Percentiles rank a stretch among this genome's conserved stretches.
phyloP scores from a whole-genome alignment of 2,113 vertebrate species.

The Rhegmatorhina hoffmannsi region DNA sequence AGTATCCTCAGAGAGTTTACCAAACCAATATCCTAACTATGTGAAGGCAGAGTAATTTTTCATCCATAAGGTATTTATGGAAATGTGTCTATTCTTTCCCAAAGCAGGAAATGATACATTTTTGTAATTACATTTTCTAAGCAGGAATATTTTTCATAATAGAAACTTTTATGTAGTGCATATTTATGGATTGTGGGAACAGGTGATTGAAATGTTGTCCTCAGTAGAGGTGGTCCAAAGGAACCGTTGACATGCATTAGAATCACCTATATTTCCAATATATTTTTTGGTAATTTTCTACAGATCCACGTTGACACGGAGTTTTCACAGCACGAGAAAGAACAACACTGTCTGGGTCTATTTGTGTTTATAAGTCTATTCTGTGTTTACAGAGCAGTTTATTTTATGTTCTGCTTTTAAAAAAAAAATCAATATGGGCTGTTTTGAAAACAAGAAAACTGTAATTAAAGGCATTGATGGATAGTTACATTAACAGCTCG shows the following conservation, averaged over 20 bases:
- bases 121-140: slow-evolving; percentile 32
- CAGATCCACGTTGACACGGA: not conserved
- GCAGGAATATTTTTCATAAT: not conserved
- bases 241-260: not conserved
- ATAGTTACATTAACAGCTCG: slow-evolving; percentile 9
- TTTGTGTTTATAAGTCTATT: not conserved
- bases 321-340: not conserved
- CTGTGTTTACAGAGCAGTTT: not conserved
- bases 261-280: not conserved
- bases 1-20: slow-evolving; percentile 57
- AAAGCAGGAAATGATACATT: slow-evolving; percentile 12
- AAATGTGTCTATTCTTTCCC: slow-evolving; percentile 51
- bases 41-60: slow-evolving; percentile 59
- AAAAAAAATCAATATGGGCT: not conserved
- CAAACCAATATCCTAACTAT: slow-evolving; percentile 23
- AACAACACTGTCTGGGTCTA: not conserved
- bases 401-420: not conserved
- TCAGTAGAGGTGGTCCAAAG: not conserved
- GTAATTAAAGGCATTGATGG: slow-evolving; percentile 42
- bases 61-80: slow-evolving; percentile 59
- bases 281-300: not conserved
- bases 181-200: slow-evolving; percentile 20
- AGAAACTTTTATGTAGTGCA: not conserved
- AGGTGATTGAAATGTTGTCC: not conserved
- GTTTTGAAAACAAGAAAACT: slow-evolving; percentile 29